These are phyloP conservation scores for Drosophila antonietae DNA, from an alignment of 2,888 invertebrate genomes.

Conservation along the genomic window DNA sequence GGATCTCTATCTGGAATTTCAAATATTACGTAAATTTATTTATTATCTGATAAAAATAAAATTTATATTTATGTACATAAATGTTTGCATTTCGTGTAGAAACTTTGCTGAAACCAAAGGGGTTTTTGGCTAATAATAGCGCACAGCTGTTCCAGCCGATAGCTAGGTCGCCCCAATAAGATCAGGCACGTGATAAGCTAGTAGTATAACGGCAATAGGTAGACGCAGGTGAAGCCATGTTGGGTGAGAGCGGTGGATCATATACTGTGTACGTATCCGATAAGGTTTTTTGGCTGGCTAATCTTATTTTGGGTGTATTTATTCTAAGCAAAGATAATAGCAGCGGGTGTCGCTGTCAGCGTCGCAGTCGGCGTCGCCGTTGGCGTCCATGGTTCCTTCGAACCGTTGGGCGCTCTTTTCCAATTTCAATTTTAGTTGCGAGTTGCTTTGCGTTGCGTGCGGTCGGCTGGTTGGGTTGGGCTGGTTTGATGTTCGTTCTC, in stretches of 20 bases:
- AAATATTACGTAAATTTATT: neutral
- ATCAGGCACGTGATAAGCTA: constrained; percentile 14
- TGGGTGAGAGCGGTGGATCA: neutral
- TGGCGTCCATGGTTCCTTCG: constrained; percentile 42
- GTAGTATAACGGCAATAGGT: neutral
- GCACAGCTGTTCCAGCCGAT: neutral
- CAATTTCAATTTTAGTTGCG: constrained; percentile 67
- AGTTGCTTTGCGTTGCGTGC: constrained; percentile 69
- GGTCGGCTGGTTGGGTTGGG: constrained; percentile 29
- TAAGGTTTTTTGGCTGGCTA: constrained; percentile 22
- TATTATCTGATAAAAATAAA: neutral
- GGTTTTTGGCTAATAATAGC: neutral
- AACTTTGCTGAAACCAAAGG: neutral
- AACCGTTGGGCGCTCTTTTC: constrained; percentile 42
- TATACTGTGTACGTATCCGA: neutral
- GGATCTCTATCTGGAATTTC: constrained; percentile 1
- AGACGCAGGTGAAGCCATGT: neutral
- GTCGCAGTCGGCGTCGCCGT: constrained; percentile 5
- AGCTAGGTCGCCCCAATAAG: neutral
- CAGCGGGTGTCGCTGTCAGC: constrained; percentile 11
- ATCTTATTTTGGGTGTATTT: constrained; percentile 49
- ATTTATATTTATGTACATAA: neutral
- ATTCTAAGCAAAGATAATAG: constrained; percentile 37
- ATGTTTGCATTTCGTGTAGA: too few species aligned
- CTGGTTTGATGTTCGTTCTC: constrained; percentile 2